Evolutionary conservation across 2,797 vertebrate genomes (phyloP).

Genomic region (Rhynchotus rufescens): DNA sequence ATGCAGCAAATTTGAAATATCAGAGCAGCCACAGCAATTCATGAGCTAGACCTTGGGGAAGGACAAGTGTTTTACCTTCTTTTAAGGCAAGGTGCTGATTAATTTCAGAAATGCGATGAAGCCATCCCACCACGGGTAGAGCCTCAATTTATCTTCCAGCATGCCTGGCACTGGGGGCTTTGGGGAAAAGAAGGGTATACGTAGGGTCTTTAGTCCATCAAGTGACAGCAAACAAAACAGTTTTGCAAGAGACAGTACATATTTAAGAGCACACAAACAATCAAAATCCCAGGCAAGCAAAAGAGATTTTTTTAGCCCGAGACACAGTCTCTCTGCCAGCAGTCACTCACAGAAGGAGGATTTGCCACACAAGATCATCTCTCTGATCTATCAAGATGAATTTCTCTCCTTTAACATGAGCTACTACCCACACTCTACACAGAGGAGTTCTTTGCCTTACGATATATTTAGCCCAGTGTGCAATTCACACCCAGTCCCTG

Average conservation of each 20-base stretch:
- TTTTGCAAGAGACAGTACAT: not conserved
- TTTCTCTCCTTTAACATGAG: constrained; percentile 45
- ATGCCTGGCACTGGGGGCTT: not conserved
- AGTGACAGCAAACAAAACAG: not conserved
- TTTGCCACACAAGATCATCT: constrained; percentile 38
- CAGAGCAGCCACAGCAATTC: constrained; percentile 54
- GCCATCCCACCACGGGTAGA: constrained; percentile 52
- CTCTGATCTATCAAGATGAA: constrained; percentile 53
- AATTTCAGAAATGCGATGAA: constrained; percentile 42
- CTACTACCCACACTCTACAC: constrained; percentile 32
- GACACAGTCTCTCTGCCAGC: not conserved
- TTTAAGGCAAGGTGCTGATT: constrained; percentile 23
- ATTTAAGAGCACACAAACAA: not conserved
- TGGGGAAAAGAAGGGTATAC: not conserved
- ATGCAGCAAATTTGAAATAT: constrained; percentile 58
- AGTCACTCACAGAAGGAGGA: constrained; percentile 25
- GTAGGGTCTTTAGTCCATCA: not conserved
- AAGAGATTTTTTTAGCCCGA: constrained; percentile 10
- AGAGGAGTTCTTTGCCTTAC: constrained; percentile 45
- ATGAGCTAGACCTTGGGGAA: constrained; percentile 63
- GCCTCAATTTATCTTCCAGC: constrained; percentile 21
- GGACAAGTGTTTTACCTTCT: constrained; percentile 56
- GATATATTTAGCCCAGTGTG: constrained; percentile 26
- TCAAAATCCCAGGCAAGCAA: not conserved
- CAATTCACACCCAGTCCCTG: constrained; percentile 27